phyloP scores from a whole-genome alignment of 2,113 vertebrate genomes.

The Nerophis lumbriciformis region DNA sequence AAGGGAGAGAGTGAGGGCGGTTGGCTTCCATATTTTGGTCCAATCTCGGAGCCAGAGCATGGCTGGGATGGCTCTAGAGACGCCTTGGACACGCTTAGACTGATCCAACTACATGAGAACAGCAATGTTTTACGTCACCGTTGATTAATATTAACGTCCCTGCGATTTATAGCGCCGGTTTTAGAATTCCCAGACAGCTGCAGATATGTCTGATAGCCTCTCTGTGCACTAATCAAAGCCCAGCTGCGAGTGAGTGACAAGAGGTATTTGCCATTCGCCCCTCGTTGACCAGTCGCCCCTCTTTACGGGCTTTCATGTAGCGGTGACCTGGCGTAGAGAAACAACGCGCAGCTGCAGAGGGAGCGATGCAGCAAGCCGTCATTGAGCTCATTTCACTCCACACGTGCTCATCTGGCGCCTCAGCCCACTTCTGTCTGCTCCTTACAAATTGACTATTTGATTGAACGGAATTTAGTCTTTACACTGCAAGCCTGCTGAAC shows the following conservation, averaged over 20 bases:
- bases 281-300: slow-evolving; percentile 33
- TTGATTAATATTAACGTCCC: slow-evolving; percentile 16
- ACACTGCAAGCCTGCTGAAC: slow-evolving; percentile 18
- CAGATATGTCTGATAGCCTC: slow-evolving; percentile 37
- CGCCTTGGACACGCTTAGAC: too few relatives aligned
- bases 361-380: slow-evolving; percentile 6
- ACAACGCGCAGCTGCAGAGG: slow-evolving; percentile 47
- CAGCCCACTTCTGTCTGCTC: slow-evolving; percentile 30
- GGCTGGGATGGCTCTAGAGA: too few relatives aligned
- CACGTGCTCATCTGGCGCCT: slow-evolving; percentile 37
- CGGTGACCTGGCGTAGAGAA: slow-evolving; percentile 35
- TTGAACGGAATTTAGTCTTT: slow-evolving; percentile 33
- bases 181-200: slow-evolving; percentile 19
- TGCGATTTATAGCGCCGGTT: background rate
- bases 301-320: slow-evolving; percentile 16
- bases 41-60: slow-evolving; percentile 42
- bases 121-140: slow-evolving; percentile 9
- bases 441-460: slow-evolving; percentile 22
- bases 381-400: slow-evolving; percentile 46
- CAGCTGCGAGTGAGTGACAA: slow-evolving; percentile 47
- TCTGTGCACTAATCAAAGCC: slow-evolving; percentile 54
- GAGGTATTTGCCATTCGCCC: slow-evolving; percentile 26
- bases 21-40: slow-evolving; percentile 48
- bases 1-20: slow-evolving; percentile 20
- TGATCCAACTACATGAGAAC: too few relatives aligned